Base-by-base conservation (phyloP, 1,140 invertebrate genomes). In the Olivierus martensii region DNA sequence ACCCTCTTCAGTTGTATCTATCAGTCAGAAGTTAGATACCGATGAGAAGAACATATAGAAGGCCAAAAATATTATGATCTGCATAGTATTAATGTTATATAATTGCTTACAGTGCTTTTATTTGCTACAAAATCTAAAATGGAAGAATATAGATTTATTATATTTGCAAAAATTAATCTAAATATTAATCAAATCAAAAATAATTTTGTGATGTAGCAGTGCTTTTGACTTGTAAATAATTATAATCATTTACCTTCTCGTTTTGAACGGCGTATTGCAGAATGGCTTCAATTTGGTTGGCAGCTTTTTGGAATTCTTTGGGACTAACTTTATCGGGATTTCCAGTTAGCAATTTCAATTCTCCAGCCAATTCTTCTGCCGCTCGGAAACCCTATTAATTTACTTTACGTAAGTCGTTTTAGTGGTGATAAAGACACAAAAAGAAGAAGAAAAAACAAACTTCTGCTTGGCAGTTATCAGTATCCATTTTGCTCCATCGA, bases 221-320 rank as follows among this genome's bases (percentile, higher is more conserved):
- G 4, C 19, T 18, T 10, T 28, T 28, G 3, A 28, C 3, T 28
- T 28, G 3, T 7, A 7, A 28, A 28, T 28, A 6, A 28, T 52
- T 9, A 1, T 12, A 2, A 17, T 47, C 15, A 34, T 2, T 19
- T 59, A 66, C 61, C 51, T 60, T 63, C 14, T 56, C 47, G 36
- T 65, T 59, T 10, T 54, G 56, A 12, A 59, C 35, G 14, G 61
- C 63, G 51, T 59, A 61, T 18, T 59, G 50, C 3, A 61, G n/a
- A 22, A 61, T 52, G 7, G 50, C 49, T 38, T 58, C 60, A 10
- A 61, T 53, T 15, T 51, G 50, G 4, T 56, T 57, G 1, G 60
- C 52, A 3, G 57, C 53, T 43, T 53, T 50, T 39, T 51, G 48
- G 9, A 61, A 22, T 3, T 51, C 18, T 21, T 55, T 53, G 1